A percentile compares a stretch with the other conserved stretches of the same genome.
Conservation (phyloP, 2,113 vertebrate genomes). For the Aythya baeri region DNA sequence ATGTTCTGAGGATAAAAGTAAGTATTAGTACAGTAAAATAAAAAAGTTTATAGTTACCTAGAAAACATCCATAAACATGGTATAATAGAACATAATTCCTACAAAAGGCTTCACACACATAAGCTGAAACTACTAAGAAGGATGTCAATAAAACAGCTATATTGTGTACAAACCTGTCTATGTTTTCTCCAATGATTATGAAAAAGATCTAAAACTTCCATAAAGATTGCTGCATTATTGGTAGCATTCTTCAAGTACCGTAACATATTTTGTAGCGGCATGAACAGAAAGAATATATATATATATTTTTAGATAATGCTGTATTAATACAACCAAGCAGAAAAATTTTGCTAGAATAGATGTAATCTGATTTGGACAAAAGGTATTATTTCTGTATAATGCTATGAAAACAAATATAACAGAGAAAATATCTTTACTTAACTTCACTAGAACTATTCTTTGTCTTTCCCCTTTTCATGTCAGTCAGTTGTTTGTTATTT, state of each 20-base stretch:
- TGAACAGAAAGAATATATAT: background rate
- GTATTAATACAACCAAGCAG: background rate
- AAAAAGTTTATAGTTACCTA: background rate
- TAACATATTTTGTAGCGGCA: background rate
- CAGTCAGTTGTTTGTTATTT: background rate
- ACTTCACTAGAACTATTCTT: background rate
- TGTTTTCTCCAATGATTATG: background rate
- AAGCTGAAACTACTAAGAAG: background rate
- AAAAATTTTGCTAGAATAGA: background rate
- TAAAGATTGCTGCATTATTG: background rate
- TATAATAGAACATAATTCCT: background rate
- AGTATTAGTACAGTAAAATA: background rate
- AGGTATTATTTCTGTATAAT: background rate
- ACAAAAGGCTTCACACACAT: background rate
- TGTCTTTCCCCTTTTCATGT: background rate
- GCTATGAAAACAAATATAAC: background rate
- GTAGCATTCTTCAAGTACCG: background rate
- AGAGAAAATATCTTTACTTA: background rate
- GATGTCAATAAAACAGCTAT: background rate
- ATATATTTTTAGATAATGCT: background rate
- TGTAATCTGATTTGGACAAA: background rate
- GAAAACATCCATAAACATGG: background rate
- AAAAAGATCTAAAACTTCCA: background rate
- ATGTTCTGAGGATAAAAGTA: background rate
- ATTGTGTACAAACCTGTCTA: background rate